Percentiles rank a stretch among this genome's conserved stretches.
Conservation (phyloP, 2,797 vertebrate genomes). For the Sparidentex hasta region DNA sequence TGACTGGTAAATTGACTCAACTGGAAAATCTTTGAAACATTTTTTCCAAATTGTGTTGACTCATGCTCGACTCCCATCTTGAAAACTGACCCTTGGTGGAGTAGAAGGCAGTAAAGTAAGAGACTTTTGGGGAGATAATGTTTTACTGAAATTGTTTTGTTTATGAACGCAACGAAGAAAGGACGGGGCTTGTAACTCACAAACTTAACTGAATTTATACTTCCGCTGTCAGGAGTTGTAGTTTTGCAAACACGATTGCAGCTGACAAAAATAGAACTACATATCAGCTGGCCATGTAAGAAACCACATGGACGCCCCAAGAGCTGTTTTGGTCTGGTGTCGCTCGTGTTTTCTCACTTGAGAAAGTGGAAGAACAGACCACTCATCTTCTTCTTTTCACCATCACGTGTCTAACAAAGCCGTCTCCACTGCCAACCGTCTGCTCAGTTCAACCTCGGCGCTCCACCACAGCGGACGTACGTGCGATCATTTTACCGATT, state of each 20-base stretch:
- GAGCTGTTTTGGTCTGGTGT: no score
- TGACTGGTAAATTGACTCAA: not conserved
- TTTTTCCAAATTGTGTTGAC: not conserved
- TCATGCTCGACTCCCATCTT: not conserved
- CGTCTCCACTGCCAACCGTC: not conserved
- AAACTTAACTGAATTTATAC: not conserved
- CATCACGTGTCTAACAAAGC: not conserved
- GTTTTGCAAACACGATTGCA: not conserved
- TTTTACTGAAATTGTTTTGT: conserved; percentile 1
- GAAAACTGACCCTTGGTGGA: not conserved
- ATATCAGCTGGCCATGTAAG: no score
- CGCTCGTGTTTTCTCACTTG: no score
- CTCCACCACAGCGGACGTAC: not conserved
- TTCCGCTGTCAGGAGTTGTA: not conserved
- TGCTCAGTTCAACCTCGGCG: not conserved
- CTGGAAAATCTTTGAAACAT: not conserved
- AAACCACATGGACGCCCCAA: no score
- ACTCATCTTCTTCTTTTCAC: not conserved
- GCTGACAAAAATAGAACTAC: not conserved
- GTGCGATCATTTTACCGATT: not conserved
- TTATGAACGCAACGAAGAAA: no score
- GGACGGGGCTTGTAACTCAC: no score
- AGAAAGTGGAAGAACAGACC: not conserved
- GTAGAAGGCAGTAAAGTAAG: not conserved
- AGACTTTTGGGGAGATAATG: not conserved